phyloP scores from a whole-genome alignment of 2,888 invertebrate genomes.

The Conops quadrifasciatus region DNA sequence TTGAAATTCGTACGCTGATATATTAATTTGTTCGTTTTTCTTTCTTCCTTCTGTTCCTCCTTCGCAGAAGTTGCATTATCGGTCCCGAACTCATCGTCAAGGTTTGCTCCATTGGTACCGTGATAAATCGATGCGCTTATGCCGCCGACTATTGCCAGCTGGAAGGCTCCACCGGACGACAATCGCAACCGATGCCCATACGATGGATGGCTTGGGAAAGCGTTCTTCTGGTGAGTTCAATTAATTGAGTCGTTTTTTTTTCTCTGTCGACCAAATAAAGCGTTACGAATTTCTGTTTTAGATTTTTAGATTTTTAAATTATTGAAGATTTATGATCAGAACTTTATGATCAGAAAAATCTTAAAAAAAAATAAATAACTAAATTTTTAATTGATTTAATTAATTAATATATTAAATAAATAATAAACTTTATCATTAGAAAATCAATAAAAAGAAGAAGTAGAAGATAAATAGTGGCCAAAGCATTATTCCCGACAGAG shows the following conservation, averaged over 20 bases:
- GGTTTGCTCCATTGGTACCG: slow-evolving; percentile 78
- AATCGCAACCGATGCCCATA: slow-evolving; percentile 73
- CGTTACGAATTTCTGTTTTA: too few species aligned
- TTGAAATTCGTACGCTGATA: background rate
- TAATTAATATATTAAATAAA: too few species aligned
- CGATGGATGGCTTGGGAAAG: slow-evolving; percentile 92
- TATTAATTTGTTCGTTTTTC: slow-evolving; percentile 11
- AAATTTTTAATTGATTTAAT: too few species aligned
- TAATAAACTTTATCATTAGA: too few species aligned
- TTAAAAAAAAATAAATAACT: too few species aligned
- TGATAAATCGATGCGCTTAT: slow-evolving; percentile 74
- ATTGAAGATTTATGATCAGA: too few species aligned
- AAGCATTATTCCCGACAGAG: too few species aligned
- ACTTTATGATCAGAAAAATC: too few species aligned
- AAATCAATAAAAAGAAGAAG: too few species aligned
- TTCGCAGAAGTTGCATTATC: slow-evolving; percentile 81
- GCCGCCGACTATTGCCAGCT: slow-evolving; percentile 81
- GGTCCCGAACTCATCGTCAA: slow-evolving; percentile 77
- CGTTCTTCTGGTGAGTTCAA: slow-evolving; percentile 73
- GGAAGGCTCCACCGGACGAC: slow-evolving; percentile 72
- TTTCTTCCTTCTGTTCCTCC: slow-evolving; percentile 9
- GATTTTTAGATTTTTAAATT: too few species aligned
- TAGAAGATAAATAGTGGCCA: too few species aligned
- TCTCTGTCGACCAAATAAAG: background rate
- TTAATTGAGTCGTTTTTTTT: background rate